Evolutionary conservation across 2,113 vertebrate species (phyloP).

Genomic region (Pachycephala philippinensis): DNA sequence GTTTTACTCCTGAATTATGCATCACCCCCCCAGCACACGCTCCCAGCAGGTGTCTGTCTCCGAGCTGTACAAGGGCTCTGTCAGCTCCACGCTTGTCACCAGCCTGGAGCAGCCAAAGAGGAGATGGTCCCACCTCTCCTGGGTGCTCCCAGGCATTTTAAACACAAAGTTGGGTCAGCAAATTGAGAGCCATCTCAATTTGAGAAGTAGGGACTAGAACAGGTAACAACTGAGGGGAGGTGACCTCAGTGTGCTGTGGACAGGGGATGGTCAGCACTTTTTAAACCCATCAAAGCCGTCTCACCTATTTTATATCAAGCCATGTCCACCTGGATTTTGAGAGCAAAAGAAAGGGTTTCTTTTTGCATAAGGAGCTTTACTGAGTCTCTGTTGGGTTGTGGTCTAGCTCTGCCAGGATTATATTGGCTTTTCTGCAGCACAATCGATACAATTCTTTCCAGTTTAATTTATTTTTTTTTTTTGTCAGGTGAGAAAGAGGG

Average conservation of each 20-base stretch:
- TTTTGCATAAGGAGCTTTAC: background rate
- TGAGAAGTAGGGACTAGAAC: background rate
- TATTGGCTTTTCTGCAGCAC: background rate
- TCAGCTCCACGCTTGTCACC: background rate
- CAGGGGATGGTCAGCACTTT: background rate
- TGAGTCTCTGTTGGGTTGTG: background rate
- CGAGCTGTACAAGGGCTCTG: background rate
- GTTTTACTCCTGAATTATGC: slow-evolving; percentile 7
- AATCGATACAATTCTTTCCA: background rate
- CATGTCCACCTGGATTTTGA: background rate
- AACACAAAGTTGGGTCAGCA: background rate
- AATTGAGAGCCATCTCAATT: background rate
- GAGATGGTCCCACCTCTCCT: background rate
- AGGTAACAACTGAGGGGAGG: background rate
- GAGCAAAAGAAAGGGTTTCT: background rate
- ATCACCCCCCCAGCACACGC: background rate
- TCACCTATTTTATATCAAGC: background rate
- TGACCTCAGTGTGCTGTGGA: background rate
- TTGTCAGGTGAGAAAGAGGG: background rate
- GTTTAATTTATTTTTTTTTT: background rate
- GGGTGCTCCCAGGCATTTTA: background rate
- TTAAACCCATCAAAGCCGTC: background rate
- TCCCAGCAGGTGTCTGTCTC: background rate
- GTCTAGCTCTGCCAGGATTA: background rate
- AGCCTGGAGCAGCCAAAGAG: background rate